Conservation (phyloP, 2,113 vertebrate species). For the cattle (Bos taurus) region ARS-UCD2.0 NC_037332.1:118354001-118354500, state of each 20-base stretch:
- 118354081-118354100: background rate
- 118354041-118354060: accelerated
- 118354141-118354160: too few relatives aligned
- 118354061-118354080: background rate
- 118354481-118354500: accelerated
- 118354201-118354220: background rate
- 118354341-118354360: background rate
- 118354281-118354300: background rate
- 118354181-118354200: background rate
- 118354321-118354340: background rate
- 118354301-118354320: background rate
- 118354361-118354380: background rate
- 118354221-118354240: background rate
- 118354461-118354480: accelerated
- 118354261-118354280: accelerated
- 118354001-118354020: accelerated
- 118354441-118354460: background rate
- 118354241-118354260: background rate
- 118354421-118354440: background rate
- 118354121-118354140: background rate
- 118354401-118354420: background rate
- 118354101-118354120: background rate
- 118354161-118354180: accelerated
- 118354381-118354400: background rate
- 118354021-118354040: background rate